These are phyloP conservation scores for Phyllopteryx taeniolatus DNA, from an alignment of 2,113 vertebrate species.

Conservation along the genomic window DNA sequence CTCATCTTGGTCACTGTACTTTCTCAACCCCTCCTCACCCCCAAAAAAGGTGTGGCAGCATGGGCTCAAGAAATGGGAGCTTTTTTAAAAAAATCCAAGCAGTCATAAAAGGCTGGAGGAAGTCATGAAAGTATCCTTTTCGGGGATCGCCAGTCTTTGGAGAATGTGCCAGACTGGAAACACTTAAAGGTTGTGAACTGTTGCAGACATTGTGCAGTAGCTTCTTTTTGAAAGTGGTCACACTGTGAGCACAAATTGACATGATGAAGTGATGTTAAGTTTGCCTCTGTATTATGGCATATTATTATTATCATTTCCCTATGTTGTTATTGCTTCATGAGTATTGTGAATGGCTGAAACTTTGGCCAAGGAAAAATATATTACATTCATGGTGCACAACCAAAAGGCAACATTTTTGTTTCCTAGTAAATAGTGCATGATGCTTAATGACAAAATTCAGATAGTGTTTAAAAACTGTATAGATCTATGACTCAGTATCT, in stretches of 20 bases:
- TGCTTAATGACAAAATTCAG: too few relatives aligned
- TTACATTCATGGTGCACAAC: not conserved
- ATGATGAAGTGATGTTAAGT: not conserved
- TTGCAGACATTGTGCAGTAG: not conserved
- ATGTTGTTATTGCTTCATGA: not conserved
- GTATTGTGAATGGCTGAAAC: not conserved
- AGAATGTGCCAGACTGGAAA: slow-evolving; percentile 2
- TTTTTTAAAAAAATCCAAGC: not conserved
- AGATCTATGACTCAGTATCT: too few relatives aligned
- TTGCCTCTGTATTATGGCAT: not conserved
- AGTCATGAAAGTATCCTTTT: slow-evolving; percentile 3
- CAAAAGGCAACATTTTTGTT: not conserved
- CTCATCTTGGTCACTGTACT: not conserved
- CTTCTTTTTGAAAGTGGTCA: not conserved
- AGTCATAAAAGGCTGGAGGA: not conserved
- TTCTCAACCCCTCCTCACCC: too few relatives aligned
- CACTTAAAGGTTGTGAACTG: not conserved
- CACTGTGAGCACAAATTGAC: not conserved
- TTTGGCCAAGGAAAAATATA: not conserved
- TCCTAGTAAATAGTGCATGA: too few relatives aligned
- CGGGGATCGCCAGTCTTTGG: not conserved
- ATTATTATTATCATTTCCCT: not conserved
- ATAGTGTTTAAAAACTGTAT: too few relatives aligned
- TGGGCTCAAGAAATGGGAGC: not conserved
- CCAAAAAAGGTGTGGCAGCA: not conserved